Evolutionary conservation across 2,797 vertebrate species (phyloP), one percentile per base, ranked within the genome.

Genomic region (Gymnothorax reevesii): DNA sequence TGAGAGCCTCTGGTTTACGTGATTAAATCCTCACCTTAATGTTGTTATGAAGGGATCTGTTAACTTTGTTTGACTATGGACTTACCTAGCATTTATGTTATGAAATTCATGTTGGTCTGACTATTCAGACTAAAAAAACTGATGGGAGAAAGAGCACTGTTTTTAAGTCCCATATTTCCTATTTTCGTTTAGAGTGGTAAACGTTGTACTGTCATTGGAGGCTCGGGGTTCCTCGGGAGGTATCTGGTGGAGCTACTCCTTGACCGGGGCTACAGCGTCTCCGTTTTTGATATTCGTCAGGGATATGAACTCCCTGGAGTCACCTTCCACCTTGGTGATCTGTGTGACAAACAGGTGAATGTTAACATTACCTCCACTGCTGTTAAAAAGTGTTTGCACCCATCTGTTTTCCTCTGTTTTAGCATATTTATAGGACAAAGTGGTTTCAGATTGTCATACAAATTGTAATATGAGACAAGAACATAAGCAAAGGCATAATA

Each of bases 181-280:
- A 42, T 15, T 13, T 49, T 7, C 9, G 88, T 82, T 64, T 93
- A 99, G 99, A 93, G 94, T 54, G 95, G 7, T 80, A 97, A 96
- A 89, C 96, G 93, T 7, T 99, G 98, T 83, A 93, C 96, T 0
- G 98, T 99, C 54, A 97, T 99, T 0, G 99, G 99, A 0, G 98
- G 98, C 10, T 98, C 97, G 0, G 99, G 98, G 0, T 99, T 99
- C 93, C 93, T 99, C 77, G 99, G 99, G 3, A 96, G 96, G 92
- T 97, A 99, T 94, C 85, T 99, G 92, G 98, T 99, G 92, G 97
- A 99, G 92, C 96, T 94, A 90, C 93, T 99, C 83, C 79, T 99
- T 93, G 95, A 95, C 0, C 95, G 91, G 87, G 98, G 98, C 54
- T 99, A 98, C 57, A 5, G 84, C 0, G 97, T 99, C 12, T 96